phyloP scores from a whole-genome alignment of 2,113 vertebrate species.

The Prietella phreatophila region DNA sequence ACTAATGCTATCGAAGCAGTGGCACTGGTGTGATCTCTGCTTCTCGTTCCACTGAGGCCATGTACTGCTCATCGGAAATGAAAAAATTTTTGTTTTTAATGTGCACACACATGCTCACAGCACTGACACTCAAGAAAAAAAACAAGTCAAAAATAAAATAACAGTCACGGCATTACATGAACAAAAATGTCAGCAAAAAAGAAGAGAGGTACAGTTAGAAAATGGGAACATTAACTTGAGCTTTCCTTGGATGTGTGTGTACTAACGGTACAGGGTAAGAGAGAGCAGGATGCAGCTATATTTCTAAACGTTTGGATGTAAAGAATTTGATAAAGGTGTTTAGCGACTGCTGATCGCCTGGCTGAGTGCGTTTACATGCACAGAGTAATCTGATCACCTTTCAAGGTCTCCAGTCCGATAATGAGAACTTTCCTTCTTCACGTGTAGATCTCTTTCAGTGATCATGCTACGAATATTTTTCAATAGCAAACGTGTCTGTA shows the following conservation, averaged over 20 bases:
- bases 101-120: conserved; percentile 12
- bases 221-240: not conserved
- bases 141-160: conserved; percentile 43
- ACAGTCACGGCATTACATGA: not conserved
- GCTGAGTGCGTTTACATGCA: not conserved
- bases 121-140: conserved; percentile 24
- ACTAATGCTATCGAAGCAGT: conserved; percentile 33
- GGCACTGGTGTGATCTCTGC: conserved; percentile 19
- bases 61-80: conserved; percentile 39
- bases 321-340: not conserved
- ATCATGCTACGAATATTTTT: not conserved
- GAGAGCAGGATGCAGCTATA: conserved; percentile 2
- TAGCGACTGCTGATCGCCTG: not conserved
- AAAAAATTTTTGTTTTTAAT: too few relatives aligned
- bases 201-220: conserved; percentile 35
- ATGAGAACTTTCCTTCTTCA: not conserved
- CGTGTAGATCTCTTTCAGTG: not conserved
- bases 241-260: not conserved
- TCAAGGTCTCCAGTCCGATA: not conserved
- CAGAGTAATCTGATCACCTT: not conserved
- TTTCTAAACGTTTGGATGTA: not conserved
- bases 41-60: conserved; percentile 49
- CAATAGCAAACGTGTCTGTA: not conserved
- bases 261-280: not conserved
- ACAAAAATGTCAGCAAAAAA: conserved; percentile 34